phyloP scores from a whole-genome alignment of 2,888 invertebrate genomes.

The Cabera pusaria region DNA sequence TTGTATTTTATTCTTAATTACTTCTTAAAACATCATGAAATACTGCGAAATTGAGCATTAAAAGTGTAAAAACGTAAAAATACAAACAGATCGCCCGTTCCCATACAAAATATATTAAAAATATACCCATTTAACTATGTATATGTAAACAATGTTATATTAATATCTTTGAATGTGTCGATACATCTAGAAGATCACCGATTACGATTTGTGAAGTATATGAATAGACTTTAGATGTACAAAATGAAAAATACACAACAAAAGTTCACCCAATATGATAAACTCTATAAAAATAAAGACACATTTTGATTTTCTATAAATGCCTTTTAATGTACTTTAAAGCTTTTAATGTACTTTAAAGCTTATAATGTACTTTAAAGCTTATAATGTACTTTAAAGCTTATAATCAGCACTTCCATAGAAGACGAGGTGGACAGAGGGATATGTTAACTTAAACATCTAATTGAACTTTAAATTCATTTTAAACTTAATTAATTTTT shows the following conservation, averaged over 20 bases:
- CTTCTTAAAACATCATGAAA: too few species aligned
- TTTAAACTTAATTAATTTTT: too few species aligned
- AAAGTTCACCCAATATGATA: neutral
- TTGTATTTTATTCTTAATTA: too few species aligned
- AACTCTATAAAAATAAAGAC: neutral
- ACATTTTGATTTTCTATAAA: too few species aligned
- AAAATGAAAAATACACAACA: constrained; percentile 7
- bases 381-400: constrained; percentile 4
- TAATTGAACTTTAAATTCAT: too few species aligned
- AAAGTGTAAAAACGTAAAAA: too few species aligned
- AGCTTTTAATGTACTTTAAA: constrained; percentile 12
- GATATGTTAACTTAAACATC: neutral
- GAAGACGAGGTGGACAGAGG: neutral
- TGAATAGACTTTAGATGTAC: too few species aligned
- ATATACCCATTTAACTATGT: constrained; percentile 2
- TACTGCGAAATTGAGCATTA: too few species aligned
- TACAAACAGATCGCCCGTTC: constrained; percentile 13
- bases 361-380: too few species aligned
- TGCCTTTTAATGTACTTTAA: constrained; percentile 15
- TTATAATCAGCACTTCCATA: constrained; percentile 3
- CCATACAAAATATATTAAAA: constrained; percentile 7
- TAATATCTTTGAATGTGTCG: constrained; percentile 21
- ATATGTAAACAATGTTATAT: constrained; percentile 13
- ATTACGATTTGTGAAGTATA: too few species aligned
- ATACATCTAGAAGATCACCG: too few species aligned